Percentiles rank a stretch among this genome's conserved stretches.
Evolutionary conservation across 2,113 vertebrate species (phyloP).

Genomic region (Eurypyga helias): DNA sequence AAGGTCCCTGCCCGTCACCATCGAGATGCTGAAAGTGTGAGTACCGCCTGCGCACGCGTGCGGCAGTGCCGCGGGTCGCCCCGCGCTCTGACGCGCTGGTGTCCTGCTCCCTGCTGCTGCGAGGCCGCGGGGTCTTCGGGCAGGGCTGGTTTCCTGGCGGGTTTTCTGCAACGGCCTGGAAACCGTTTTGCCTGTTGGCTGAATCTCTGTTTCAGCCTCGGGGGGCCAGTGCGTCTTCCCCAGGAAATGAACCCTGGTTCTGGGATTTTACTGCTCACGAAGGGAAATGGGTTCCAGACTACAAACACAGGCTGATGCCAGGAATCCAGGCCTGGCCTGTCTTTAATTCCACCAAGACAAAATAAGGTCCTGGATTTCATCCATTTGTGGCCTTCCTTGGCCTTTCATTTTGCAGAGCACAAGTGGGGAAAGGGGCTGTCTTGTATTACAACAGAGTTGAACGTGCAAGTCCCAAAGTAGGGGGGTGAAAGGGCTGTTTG

Average conservation of each 20-base stretch:
- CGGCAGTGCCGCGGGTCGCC: rapidly evolving
- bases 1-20: conserved; percentile 92
- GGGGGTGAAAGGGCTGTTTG: not conserved
- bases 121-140: not conserved
- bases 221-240: not conserved
- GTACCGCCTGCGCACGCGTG: conserved; percentile 39
- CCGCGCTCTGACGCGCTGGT: rapidly evolving
- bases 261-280: not conserved
- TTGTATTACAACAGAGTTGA: not conserved
- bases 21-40: conserved; percentile 97
- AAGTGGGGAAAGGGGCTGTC: not conserved
- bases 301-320: not conserved
- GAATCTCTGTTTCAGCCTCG: not conserved
- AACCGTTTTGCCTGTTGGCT: not conserved
- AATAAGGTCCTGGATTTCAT: not conserved
- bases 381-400: not conserved
- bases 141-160: not conserved
- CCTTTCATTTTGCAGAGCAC: not conserved
- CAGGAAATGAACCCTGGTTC: not conserved
- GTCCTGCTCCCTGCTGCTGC: not conserved
- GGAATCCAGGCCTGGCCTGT: not conserved
- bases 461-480: not conserved
- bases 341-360: not conserved
- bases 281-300: not conserved
- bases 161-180: not conserved